phyloP scores from a whole-genome alignment of 1,140 invertebrate species.

The Orchestia grillus region DNA sequence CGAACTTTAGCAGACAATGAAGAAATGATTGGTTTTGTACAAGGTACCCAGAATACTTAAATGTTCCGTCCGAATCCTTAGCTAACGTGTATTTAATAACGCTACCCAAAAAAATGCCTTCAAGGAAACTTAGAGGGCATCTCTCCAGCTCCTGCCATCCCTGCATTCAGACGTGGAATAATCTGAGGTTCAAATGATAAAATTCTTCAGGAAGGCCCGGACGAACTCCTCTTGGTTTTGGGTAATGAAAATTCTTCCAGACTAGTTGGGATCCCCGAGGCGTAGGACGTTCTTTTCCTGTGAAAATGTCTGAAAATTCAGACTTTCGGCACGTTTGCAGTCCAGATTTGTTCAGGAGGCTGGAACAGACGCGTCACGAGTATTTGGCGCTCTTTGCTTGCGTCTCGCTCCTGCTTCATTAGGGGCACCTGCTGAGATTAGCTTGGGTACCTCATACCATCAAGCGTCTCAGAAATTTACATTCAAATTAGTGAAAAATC shows the following conservation, averaged over 20 bases:
- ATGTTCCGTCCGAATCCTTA: not conserved
- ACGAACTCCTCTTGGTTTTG: constrained; percentile 16
- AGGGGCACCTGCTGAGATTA: not conserved
- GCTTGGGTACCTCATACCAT: not conserved
- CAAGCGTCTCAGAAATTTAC: not conserved
- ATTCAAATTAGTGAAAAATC: not conserved
- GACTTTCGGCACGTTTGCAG: not conserved
- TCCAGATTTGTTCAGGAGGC: not conserved
- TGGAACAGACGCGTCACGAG: not conserved
- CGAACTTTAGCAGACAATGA: no score
- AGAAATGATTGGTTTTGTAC: no score
- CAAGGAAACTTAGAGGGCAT: not conserved
- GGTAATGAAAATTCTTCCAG: constrained; percentile 56
- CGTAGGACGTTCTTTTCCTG: not conserved
- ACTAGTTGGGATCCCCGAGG: constrained; percentile 12
- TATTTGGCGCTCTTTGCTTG: not conserved
- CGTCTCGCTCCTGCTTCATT: not conserved
- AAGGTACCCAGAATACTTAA: not conserved
- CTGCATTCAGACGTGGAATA: constrained; percentile 20
- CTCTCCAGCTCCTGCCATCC: not conserved
- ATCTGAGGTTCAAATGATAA: constrained; percentile 47
- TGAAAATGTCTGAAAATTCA: not conserved
- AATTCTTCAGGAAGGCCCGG: constrained; percentile 23
- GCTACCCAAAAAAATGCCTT: not conserved
- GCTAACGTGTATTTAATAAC: not conserved